Conservation (phyloP, 2,888 invertebrate genomes). For the Artemia sinica region DNA sequence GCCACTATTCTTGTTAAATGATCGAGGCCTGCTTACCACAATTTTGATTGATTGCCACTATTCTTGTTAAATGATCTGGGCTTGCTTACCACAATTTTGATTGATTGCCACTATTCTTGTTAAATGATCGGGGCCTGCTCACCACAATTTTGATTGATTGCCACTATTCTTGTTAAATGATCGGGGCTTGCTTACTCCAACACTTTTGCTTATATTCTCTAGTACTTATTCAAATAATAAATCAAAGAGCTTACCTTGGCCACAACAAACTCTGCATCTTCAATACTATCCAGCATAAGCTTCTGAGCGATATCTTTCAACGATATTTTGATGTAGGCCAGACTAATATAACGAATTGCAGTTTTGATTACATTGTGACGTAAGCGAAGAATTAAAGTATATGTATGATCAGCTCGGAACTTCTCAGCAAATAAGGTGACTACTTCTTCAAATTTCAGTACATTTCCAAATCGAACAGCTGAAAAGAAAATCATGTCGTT, state of each 20-base stretch:
- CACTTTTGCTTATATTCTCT: no score
- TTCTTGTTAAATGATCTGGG: no score
- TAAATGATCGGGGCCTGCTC: no score
- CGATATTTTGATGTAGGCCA: constrained; percentile 89
- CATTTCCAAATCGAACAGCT: constrained; percentile 81
- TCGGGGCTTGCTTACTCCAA: no score
- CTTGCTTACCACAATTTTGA: no score
- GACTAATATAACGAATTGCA: constrained; percentile 82
- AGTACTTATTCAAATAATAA: not conserved
- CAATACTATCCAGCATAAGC: constrained; percentile 68
- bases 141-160: no score
- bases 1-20: no score
- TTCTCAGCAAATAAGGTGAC: constrained; percentile 74
- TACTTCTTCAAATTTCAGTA: constrained; percentile 83
- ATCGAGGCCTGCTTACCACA: no score
- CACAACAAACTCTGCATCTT: constrained; percentile 97
- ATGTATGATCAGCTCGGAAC: constrained; percentile 85
- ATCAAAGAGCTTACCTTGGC: constrained; percentile 46
- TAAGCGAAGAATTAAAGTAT: constrained; percentile 80
- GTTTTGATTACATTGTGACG: constrained; percentile 98
- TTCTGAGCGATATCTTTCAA: constrained; percentile 87
- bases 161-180: no score
- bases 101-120: no score
- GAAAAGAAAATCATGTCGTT: constrained; percentile 20
- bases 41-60: no score